A percentile compares a stretch with the other conserved stretches of the same genome.
Evolutionary conservation across 2,888 invertebrate species (phyloP).

Genomic region (Anticlea derivata): DNA sequence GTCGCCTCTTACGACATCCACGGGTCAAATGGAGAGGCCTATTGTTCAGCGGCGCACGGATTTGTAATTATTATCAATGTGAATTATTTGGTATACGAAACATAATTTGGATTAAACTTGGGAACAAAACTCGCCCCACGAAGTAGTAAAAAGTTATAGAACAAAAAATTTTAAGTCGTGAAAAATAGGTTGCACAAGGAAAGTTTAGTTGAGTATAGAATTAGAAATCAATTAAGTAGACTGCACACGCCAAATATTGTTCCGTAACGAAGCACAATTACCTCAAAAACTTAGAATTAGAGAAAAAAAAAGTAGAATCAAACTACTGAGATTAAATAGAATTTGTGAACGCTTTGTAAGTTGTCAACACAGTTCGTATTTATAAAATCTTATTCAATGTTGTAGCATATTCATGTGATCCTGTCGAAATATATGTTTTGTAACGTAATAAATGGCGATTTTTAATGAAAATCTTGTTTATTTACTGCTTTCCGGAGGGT

Average conservation of each 20-base stretch:
- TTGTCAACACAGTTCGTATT: slow-evolving; percentile 7
- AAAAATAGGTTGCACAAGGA: slow-evolving; percentile 12
- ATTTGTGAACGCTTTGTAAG: slow-evolving; percentile 23
- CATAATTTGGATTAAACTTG: slow-evolving; percentile 1
- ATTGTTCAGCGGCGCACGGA: too few species aligned
- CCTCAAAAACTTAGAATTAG: slow-evolving; percentile 29
- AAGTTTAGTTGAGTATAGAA: slow-evolving; percentile 11
- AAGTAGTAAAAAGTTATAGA: neutral
- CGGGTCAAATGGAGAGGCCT: too few species aligned
- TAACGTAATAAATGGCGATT: slow-evolving; percentile 60
- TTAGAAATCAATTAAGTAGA: slow-evolving; percentile 50
- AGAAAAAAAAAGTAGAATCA: neutral
- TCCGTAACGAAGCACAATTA: slow-evolving; percentile 33
- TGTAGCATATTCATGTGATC: slow-evolving; percentile 40
- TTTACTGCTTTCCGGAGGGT: neutral
- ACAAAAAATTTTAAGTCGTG: neutral
- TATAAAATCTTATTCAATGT: slow-evolving; percentile 26
- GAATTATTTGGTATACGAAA: slow-evolving; percentile 23
- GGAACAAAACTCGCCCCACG: slow-evolving; percentile 22
- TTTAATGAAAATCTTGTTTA: slow-evolving; percentile 35
- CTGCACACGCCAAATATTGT: slow-evolving; percentile 66
- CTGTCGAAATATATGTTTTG: slow-evolving; percentile 53
- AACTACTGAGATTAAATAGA: slow-evolving; percentile 6
- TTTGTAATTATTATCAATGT: too few species aligned
- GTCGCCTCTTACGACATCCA: too few species aligned